Evolutionary conservation across 2,888 invertebrate genomes (phyloP).

Genomic region (Monochamus alternatus): DNA sequence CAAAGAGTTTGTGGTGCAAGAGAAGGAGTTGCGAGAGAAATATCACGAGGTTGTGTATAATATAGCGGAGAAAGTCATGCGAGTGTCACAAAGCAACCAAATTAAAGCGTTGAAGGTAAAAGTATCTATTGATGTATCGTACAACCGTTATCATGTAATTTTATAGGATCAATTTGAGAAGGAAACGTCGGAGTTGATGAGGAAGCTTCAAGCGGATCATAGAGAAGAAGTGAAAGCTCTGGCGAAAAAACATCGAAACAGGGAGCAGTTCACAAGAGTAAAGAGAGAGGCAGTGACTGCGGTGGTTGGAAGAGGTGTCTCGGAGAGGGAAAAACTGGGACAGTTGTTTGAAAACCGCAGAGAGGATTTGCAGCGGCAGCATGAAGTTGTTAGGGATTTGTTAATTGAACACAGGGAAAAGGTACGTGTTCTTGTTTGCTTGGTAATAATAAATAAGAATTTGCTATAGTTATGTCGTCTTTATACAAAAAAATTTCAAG

Average conservation of each 20-base stretch:
- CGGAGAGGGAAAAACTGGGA: constrained; percentile 87
- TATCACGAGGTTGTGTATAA: constrained; percentile 87
- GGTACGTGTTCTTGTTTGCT: constrained; percentile 68
- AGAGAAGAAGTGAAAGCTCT: constrained; percentile 91
- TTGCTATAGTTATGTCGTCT: too few relatives aligned
- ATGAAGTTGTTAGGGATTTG: constrained; percentile 82
- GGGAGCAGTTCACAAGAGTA: constrained; percentile 90
- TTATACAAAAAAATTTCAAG: too few relatives aligned
- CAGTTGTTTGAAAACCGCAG: constrained; percentile 84
- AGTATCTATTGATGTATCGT: neutral
- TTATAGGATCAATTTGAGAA: constrained; percentile 77
- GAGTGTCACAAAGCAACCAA: constrained; percentile 85
- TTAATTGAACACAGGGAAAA: constrained; percentile 79
- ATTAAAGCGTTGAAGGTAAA: constrained; percentile 81
- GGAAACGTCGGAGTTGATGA: constrained; percentile 83
- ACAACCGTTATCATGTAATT: neutral
- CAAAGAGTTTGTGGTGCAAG: constrained; percentile 80
- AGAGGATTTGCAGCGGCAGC: constrained; percentile 83
- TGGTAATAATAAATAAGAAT: too few relatives aligned
- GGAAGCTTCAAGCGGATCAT: constrained; percentile 85
- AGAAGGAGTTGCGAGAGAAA: constrained; percentile 85
- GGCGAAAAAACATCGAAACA: constrained; percentile 90
- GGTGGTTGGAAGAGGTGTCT: constrained; percentile 91
- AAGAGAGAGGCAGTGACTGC: constrained; percentile 87
- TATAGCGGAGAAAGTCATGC: constrained; percentile 86